phyloP scores from a whole-genome alignment of 2,113 vertebrate species.

The Pelvicachromis taeniatus region DNA sequence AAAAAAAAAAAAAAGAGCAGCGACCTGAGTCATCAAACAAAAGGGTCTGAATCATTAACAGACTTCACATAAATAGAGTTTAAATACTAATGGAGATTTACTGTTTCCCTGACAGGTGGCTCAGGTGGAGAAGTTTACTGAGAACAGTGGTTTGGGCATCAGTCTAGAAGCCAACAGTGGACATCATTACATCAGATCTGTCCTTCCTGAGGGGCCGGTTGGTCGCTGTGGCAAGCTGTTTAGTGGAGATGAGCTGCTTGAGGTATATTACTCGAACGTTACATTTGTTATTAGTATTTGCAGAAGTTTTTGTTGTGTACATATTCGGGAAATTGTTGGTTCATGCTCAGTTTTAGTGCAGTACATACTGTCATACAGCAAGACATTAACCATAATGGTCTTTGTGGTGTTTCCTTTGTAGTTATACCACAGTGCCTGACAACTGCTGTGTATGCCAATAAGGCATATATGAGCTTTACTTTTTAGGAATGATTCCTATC shows the following conservation, averaged over 20 bases:
- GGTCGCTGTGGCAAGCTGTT: conserved; percentile 87
- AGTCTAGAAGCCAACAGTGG: conserved; percentile 88
- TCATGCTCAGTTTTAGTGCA: neutral
- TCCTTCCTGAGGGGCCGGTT: conserved; percentile 92
- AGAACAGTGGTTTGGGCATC: conserved; percentile 92
- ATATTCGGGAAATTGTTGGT: neutral
- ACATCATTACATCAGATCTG: conserved; percentile 92
- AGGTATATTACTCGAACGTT: conserved; percentile 66
- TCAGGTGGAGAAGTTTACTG: conserved; percentile 89
- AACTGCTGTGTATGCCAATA: neutral
- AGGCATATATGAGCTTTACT: neutral
- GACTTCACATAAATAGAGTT: neutral
- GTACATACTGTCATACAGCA: neutral
- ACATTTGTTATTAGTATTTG: neutral
- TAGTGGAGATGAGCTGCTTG: conserved; percentile 92
- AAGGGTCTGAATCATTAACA: neutral
- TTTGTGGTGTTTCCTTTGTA: neutral
- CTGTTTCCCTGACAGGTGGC: conserved; percentile 75
- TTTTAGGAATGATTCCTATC: neutral
- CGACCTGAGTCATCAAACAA: neutral
- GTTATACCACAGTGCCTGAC: neutral
- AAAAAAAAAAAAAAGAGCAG: neutral
- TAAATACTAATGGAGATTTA: neutral
- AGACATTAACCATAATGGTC: neutral
- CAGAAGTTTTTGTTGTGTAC: neutral